Evolutionary conservation across 2,888 invertebrate species (phyloP), one percentile per base, ranked within the genome.

Genomic region (Protophormia terraenovae): DNA sequence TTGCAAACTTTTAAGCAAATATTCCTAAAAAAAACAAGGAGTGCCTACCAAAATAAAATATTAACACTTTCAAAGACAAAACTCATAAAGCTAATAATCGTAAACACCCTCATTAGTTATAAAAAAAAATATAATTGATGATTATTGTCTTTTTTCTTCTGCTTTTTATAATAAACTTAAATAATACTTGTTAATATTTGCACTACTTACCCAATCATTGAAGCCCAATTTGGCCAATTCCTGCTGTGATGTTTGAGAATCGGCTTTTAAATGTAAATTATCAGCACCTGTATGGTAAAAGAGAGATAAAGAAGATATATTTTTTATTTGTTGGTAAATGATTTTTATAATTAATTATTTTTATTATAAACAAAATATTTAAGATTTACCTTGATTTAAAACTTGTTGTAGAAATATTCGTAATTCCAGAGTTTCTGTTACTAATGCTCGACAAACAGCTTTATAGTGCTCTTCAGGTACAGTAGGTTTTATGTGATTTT

Each of bases 401-500:
- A 98, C 97, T 93, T 96, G 96, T 90, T 97, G 96, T 88, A 98
- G 94, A 94, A 99, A 98, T 86, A 96, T 96, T 78, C 97, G 95
- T 89, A 99, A 94, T 93, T 98, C 98, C 86, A 97, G 93, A 76
- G 97, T 97, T 93, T 99, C 98, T 22, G 97, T 96, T 84, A 98
- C 97, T 88, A 98, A 94, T 81, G 98, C 98, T 84, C 98, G 95
- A 92, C 98, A 97, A 75, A 98, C 98, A 83, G 98, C 98, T 90
- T 96, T 96, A 94, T 98, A 98, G 92, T 89, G 94, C 88, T 92
- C 94, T 93, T 90, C 93, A 91, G 93, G 92, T 90, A 91, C 90
- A 87, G 92, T 91, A 87, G 93, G 91, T 87, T 91, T 93, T 77
- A 94, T 91, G 89, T 94, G 94, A 87, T 93, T 93, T 87, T 92